Conservation (phyloP, 2,888 invertebrate species). For the Agrenia bidenticulata region DNA sequence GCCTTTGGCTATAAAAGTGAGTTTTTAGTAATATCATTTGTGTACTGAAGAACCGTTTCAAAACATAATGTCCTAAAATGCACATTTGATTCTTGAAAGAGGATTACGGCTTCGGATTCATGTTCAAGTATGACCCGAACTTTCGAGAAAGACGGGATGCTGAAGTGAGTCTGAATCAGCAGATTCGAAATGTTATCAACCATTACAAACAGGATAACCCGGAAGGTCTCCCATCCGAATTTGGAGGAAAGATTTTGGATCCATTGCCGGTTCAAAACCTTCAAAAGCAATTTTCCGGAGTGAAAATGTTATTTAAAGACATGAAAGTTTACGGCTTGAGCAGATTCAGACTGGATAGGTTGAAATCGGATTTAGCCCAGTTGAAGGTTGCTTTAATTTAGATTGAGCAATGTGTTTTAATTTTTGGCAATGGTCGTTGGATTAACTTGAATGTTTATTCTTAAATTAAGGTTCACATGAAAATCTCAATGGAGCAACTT, state of each 20-base stretch:
- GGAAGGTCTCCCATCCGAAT: slow-evolving; percentile 66
- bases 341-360: slow-evolving; percentile 71
- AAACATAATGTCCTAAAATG: not conserved
- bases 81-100: slow-evolving; percentile 14
- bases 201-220: slow-evolving; percentile 79
- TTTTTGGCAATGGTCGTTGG: not conserved
- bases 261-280: slow-evolving; percentile 76
- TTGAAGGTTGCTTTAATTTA: too few relatives aligned
- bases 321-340: slow-evolving; percentile 59
- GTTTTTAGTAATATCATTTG: not conserved
- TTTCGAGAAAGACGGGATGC: slow-evolving; percentile 59
- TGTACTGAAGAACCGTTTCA: too few relatives aligned
- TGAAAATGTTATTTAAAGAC: slow-evolving; percentile 69
- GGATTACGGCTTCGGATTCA: slow-evolving; percentile 37
- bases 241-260: slow-evolving; percentile 72
- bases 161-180: slow-evolving; percentile 67
- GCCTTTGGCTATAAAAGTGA: not conserved
- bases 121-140: slow-evolving; percentile 56
- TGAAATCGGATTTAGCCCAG: slow-evolving; percentile 70
- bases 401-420: not conserved
- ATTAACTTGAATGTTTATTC: too few relatives aligned
- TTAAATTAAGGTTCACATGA: slow-evolving; percentile 13
- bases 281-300: slow-evolving; percentile 68
- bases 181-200: slow-evolving; percentile 68
- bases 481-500: slow-evolving; percentile 13